A percentile compares a stretch with the other conserved stretches of the same genome.
These are phyloP conservation scores for Peromyscus polionotus DNA, from an alignment of 2,113 vertebrate genomes.

Conservation along the genomic window DNA sequence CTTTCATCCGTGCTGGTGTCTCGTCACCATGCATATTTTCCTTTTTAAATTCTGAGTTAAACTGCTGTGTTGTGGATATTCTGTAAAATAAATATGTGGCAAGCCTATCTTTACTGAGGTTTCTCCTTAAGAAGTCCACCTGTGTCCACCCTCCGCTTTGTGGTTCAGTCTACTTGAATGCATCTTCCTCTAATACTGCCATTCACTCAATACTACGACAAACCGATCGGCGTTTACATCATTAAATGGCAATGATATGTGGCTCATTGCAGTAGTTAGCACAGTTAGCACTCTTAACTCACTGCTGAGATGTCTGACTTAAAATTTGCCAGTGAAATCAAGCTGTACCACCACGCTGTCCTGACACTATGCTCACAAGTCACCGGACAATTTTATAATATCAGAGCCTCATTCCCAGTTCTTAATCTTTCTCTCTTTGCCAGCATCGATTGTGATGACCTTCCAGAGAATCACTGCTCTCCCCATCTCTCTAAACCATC, in stretches of 20 bases:
- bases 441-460: not conserved
- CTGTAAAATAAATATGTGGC: not conserved
- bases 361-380: not conserved
- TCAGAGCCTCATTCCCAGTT: not conserved
- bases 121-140: not conserved
- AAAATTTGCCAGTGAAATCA: slow-evolving; percentile 32
- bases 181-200: not conserved
- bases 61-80: not conserved
- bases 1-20: slow-evolving; percentile 31
- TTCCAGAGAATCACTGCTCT: slow-evolving; percentile 31
- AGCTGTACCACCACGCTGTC: not conserved
- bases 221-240: not conserved
- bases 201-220: not conserved
- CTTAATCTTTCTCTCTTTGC: slow-evolving; percentile 20
- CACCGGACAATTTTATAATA: not conserved
- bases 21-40: not conserved
- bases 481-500: not conserved
- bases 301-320: slow-evolving; percentile 6
- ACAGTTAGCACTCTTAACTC: slow-evolving; percentile 30
- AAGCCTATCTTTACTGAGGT: not conserved
- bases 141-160: slow-evolving; percentile 28
- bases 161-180: slow-evolving; percentile 7
- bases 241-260: not conserved
- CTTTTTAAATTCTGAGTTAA: not conserved
- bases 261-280: not conserved